Evolutionary conservation across 2,888 invertebrate species (phyloP), one percentile per base, ranked within the genome.

Genomic region (Nomada fabriciana): DNA sequence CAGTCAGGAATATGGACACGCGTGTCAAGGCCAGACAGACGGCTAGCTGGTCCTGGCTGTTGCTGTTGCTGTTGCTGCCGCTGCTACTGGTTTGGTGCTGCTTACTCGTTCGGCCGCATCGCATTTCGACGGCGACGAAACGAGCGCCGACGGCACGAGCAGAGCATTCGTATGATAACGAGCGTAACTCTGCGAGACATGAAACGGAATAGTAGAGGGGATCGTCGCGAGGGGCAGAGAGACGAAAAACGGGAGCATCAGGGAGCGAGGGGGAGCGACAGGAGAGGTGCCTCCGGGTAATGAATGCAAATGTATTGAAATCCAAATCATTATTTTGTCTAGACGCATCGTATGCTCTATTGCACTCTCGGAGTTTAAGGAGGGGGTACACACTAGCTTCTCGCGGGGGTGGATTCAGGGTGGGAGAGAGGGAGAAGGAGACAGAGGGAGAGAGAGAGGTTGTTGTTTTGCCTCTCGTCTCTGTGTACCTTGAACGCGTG

Each of bases 281-380:
- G 59, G 72, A 74, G 83, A 79, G 80, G 67, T 81, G 72, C 80
- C 85, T 86, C 36, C 78, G 80, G 87, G 82, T 91, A 92, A 92
- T 91, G 87, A 92, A 92, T 93, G 92, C 92, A 93, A 93, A 93
- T 92, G 91, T 91, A 93, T 91, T 90, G 91, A 93, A 93, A 92
- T 92, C 89, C 92, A 91, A 92, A 92, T 92, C 91, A 93, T 93
- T 93, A 93, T 93, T 93, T 93, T 91, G 93, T 93, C 93, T 93
- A 93, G 93, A 93, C 93, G 89, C 92, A 91, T 93, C 90, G 88
- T 90, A 89, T 90, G 92, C 89, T 89, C 90, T 90, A 92, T 92
- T 90, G 91, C 91, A 87, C 84, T 87, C 88, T 70, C 75, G 61
- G 72, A 65, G 76, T 36, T 76, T 73, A 83, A 82, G 82, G 59